Evolutionary conservation across 2,797 vertebrate genomes (phyloP).

Genomic region (Cyprinodon diabolis): DNA sequence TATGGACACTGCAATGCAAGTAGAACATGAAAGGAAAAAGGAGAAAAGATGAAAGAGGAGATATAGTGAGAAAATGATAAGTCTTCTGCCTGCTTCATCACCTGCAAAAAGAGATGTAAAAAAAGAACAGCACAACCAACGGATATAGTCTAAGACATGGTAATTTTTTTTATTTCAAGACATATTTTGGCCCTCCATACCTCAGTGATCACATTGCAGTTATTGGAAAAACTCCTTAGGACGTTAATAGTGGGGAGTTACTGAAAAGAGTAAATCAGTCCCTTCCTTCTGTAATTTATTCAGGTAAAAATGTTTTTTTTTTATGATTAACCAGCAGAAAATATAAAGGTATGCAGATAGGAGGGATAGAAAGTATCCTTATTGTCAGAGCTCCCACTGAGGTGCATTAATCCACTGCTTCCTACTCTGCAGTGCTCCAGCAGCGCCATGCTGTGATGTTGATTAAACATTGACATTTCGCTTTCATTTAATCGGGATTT

Average conservation of each 20-base stretch:
- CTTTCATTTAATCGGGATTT: conserved; percentile 5
- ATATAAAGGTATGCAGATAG: background rate
- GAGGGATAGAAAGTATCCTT: background rate
- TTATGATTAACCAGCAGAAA: background rate
- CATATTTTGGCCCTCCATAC: too few relatives aligned
- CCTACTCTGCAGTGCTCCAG: background rate
- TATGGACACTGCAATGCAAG: too few relatives aligned
- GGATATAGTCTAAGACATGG: background rate
- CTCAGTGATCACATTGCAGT: too few relatives aligned
- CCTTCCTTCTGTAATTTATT: background rate
- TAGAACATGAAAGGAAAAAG: too few relatives aligned
- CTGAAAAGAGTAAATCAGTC: background rate
- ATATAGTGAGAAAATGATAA: too few relatives aligned
- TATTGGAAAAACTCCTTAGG: too few relatives aligned
- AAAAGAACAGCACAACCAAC: too few relatives aligned
- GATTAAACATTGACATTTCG: conserved; percentile 8
- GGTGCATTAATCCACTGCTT: background rate
- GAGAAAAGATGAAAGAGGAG: too few relatives aligned
- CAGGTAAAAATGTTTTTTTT: background rate
- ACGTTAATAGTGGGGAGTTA: background rate
- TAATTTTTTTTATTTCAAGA: too few relatives aligned
- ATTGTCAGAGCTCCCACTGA: background rate
- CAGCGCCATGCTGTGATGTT: background rate
- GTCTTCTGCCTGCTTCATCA: too few relatives aligned
- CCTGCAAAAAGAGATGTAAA: too few relatives aligned